Conservation (phyloP, 2,888 invertebrate genomes). For the Nemotelus pantherinus region DNA sequence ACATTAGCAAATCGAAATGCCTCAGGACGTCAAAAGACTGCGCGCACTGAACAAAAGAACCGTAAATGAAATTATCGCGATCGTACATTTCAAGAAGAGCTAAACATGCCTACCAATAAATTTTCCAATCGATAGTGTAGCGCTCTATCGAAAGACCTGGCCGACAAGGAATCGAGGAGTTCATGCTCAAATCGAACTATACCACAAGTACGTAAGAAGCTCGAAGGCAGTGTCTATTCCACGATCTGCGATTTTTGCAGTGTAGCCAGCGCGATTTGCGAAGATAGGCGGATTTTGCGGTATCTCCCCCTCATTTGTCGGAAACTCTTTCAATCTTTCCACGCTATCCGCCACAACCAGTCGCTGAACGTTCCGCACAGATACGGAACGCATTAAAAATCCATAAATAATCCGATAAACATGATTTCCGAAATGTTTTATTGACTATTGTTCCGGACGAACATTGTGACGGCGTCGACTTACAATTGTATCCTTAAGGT, state of each 20-base stretch:
- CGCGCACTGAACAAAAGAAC: slow-evolving; percentile 21
- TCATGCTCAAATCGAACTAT: not conserved
- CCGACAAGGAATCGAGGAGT: not conserved
- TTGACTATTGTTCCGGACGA: slow-evolving; percentile 62
- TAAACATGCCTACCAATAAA: slow-evolving; percentile 50
- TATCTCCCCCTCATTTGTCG: slow-evolving; percentile 51
- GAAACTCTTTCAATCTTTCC: slow-evolving; percentile 51
- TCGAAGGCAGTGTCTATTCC: slow-evolving; percentile 1
- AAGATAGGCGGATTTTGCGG: slow-evolving; percentile 49
- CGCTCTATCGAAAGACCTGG: not conserved
- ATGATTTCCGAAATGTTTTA: slow-evolving; percentile 65
- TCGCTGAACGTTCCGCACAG: slow-evolving; percentile 52
- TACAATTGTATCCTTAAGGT: slow-evolving; percentile 28
- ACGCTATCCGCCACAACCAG: slow-evolving; percentile 39
- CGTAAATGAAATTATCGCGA: slow-evolving; percentile 49
- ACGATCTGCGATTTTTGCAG: not conserved
- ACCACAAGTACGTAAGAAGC: not conserved
- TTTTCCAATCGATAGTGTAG: slow-evolving; percentile 41
- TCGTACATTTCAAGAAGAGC: slow-evolving; percentile 47
- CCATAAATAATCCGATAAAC: slow-evolving; percentile 66
- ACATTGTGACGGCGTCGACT: slow-evolving; percentile 23
- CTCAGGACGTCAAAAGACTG: slow-evolving; percentile 13
- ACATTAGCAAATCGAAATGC: slow-evolving; percentile 10
- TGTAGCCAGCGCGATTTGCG: not conserved
- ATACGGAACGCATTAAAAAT: slow-evolving; percentile 66